phyloP scores from a whole-genome alignment of 2,797 vertebrate genomes.

The Bothrops alternatus region DNA sequence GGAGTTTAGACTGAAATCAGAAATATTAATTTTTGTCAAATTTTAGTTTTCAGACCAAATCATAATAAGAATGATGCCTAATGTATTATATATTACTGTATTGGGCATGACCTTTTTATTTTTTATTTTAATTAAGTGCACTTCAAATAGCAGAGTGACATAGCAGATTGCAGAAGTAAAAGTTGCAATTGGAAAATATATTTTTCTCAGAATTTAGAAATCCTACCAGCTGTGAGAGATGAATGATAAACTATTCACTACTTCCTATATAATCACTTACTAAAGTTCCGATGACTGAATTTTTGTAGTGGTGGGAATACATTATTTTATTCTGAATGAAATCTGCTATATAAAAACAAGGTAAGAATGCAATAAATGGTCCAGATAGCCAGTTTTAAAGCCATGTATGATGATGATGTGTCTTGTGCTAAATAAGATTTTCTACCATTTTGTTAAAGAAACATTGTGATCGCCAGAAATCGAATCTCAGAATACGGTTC shows the following conservation, averaged over 20 bases:
- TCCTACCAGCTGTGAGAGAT: background rate
- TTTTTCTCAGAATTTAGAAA: background rate
- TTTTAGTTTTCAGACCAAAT: background rate
- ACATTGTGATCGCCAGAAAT: constrained; percentile 97
- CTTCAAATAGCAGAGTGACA: background rate
- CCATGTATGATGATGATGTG: background rate
- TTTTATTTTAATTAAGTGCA: background rate
- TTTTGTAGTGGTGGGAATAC: background rate
- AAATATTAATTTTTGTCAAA: background rate
- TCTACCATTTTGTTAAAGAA: constrained; percentile 74
- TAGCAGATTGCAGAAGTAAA: background rate
- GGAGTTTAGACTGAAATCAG: background rate
- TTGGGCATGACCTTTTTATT: background rate
- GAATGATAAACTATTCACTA: background rate
- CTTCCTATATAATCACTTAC: background rate
- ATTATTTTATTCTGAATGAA: background rate
- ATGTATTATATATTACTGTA: background rate
- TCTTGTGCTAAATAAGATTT: constrained; percentile 14
- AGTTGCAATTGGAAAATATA: background rate
- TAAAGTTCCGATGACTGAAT: background rate
- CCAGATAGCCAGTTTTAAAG: background rate
- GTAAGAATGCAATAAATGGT: background rate
- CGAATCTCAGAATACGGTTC: constrained; percentile 92
- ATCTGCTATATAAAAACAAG: background rate
- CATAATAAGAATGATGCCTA: background rate